A percentile compares a stretch with the other conserved stretches of the same genome.
These are phyloP conservation scores for Scortum barcoo DNA, from an alignment of 2,113 vertebrate species.

Conservation along the genomic window DNA sequence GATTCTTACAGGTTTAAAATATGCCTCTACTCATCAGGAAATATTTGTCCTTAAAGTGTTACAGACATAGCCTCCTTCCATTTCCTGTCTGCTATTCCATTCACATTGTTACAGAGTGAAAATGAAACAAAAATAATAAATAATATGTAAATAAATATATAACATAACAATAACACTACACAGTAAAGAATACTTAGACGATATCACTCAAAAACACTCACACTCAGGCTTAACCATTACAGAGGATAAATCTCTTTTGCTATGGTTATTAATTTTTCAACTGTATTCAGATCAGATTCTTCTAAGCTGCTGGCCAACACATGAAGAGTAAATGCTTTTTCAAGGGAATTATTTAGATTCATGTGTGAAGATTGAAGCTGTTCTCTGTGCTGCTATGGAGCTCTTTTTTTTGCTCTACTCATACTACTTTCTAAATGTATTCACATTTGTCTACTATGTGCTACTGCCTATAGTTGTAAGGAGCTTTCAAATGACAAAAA, in stretches of 20 bases:
- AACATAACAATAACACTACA: background rate
- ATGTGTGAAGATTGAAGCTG: slow-evolving; percentile 1
- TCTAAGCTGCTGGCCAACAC: background rate
- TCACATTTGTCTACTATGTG: background rate
- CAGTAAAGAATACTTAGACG: background rate
- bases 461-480: background rate
- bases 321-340: background rate
- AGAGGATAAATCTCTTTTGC: slow-evolving; percentile 8
- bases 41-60: background rate
- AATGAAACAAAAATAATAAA: background rate
- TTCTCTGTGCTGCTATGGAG: background rate
- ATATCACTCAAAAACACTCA: slow-evolving; percentile 35
- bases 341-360: slow-evolving; percentile 8
- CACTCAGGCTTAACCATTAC: slow-evolving; percentile 5
- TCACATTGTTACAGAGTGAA: slow-evolving; percentile 1
- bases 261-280: slow-evolving; percentile 22
- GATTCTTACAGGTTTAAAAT: background rate
- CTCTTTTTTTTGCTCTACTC: background rate
- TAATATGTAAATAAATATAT: background rate
- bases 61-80: background rate
- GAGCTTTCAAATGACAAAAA: background rate
- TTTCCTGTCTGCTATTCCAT: background rate
- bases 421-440: background rate
- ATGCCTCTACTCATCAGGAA: background rate
- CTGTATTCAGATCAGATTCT: slow-evolving; percentile 24